phyloP scores from a whole-genome alignment of 1,140 invertebrate species.

The Drosophila fuyamai region DNA sequence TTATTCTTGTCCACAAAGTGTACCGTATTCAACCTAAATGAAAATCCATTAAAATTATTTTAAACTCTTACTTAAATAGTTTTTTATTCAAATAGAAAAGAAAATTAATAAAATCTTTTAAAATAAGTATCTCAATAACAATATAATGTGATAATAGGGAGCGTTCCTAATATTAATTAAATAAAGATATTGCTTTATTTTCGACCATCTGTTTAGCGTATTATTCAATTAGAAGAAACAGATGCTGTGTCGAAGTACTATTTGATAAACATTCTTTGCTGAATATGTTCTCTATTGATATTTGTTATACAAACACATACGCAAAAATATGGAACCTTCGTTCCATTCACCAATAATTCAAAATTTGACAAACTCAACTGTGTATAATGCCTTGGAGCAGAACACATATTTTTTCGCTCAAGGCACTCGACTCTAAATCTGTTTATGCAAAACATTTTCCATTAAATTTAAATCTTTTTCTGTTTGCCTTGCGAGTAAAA shows the following conservation, averaged over 20 bases:
- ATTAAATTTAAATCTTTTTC: constrained; percentile 48
- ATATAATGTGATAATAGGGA: no score
- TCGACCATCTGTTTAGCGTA: background rate
- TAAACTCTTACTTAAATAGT: no score
- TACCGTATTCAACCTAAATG: no score
- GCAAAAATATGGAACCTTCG: constrained; percentile 1
- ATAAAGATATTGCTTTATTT: background rate
- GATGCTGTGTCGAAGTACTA: no score
- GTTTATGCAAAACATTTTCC: constrained; percentile 41
- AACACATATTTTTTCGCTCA: constrained; percentile 1
- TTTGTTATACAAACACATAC: background rate
- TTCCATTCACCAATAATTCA: constrained; percentile 8
- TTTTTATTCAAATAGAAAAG: no score
- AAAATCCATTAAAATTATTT: no score
- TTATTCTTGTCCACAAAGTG: no score
- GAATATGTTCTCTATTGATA: background rate
- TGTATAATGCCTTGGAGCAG: background rate
- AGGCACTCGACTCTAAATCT: constrained; percentile 29
- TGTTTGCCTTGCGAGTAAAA: constrained; percentile 24
- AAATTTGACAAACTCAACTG: background rate
- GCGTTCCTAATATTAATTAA: background rate
- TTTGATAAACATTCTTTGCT: background rate
- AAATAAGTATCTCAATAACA: no score
- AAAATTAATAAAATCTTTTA: no score
- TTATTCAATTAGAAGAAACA: background rate